Evolutionary conservation across 2,797 vertebrate species (phyloP), one percentile per base, ranked within the genome.

Genomic region (Simalia tracyae): DNA sequence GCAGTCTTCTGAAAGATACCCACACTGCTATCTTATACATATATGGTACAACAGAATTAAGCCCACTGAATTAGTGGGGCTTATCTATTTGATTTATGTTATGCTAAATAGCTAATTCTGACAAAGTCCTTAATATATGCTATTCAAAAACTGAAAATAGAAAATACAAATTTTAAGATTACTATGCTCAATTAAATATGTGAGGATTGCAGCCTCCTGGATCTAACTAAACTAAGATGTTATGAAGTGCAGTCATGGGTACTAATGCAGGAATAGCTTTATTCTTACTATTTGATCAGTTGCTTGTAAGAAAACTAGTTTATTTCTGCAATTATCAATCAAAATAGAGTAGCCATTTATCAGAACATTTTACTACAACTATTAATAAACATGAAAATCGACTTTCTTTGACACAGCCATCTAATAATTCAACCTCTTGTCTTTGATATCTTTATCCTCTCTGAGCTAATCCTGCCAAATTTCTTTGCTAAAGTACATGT

Each of bases 381-480:
- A 94, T 93, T 96, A 96, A 96, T 94, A 96, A 88, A 92, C 95
- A 97, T 95, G 96, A 96, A 96, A 97, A 97, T 94, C 97, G 96
- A 97, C 96, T 96, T 96, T 93, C 96, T 95, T 95, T 92, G 76
- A 96, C 95, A 97, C 93, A 94, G 95, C 94, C 94, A 96, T 97
- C 96, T 95, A 97, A 98, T 98, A 98, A 98, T 97, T 97, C 97
- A 97, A 95, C 95, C 94, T 94, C 96, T 96, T 97, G 96, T 97
- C 97, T 97, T 96, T 96, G 96, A 97, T 96, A 95, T 98, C 98
- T 98, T 97, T 97, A 97, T 97, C 97, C 97, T 95, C 92, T 92
- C 94, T 94, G 95, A 97, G 97, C 97, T 98, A 98, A 97, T 97
- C 97, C 97, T 97, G 95, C 96, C 98, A 98, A 97, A 98, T 97